Evolutionary conservation across 2,888 invertebrate genomes (phyloP).

Genomic region (Argyresthia goedartella): DNA sequence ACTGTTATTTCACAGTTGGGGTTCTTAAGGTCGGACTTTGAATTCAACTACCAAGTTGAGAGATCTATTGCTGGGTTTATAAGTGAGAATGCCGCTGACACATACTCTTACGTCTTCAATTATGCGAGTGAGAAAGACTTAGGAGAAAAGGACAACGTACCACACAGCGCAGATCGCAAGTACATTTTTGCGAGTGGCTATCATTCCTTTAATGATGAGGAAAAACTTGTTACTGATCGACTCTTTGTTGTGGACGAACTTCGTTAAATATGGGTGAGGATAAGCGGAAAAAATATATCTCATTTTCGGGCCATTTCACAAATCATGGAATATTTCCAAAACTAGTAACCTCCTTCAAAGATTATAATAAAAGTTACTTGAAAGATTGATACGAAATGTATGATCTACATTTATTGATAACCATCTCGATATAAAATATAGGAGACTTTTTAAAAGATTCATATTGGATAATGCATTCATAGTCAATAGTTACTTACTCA

Average conservation of each 20-base stretch:
- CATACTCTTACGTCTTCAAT: not conserved
- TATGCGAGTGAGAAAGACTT: too few relatives aligned
- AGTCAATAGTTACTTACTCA: too few relatives aligned
- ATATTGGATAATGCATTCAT: too few relatives aligned
- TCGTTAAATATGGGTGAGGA: constrained; percentile 53
- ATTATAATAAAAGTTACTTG: not conserved
- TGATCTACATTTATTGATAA: not conserved
- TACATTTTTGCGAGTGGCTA: constrained; percentile 31
- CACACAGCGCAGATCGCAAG: constrained; percentile 39
- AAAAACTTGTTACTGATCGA: constrained; percentile 34
- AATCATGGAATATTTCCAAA: too few relatives aligned
- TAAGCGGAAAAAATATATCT: too few relatives aligned
- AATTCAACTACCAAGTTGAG: not conserved
- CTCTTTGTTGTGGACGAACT: constrained; percentile 54
- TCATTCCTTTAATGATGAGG: constrained; percentile 22
- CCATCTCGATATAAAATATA: too few relatives aligned
- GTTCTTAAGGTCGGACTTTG: not conserved
- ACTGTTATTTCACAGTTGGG: not conserved
- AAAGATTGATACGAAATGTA: too few relatives aligned
- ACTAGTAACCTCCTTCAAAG: too few relatives aligned
- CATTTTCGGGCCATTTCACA: too few relatives aligned
- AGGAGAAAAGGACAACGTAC: constrained; percentile 11
- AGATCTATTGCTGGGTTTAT: not conserved
- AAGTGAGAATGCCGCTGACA: not conserved
- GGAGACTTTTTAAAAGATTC: too few relatives aligned